Base-by-base conservation (phyloP, 2,797 vertebrate genomes). In the Tapirus indicus region DNA sequence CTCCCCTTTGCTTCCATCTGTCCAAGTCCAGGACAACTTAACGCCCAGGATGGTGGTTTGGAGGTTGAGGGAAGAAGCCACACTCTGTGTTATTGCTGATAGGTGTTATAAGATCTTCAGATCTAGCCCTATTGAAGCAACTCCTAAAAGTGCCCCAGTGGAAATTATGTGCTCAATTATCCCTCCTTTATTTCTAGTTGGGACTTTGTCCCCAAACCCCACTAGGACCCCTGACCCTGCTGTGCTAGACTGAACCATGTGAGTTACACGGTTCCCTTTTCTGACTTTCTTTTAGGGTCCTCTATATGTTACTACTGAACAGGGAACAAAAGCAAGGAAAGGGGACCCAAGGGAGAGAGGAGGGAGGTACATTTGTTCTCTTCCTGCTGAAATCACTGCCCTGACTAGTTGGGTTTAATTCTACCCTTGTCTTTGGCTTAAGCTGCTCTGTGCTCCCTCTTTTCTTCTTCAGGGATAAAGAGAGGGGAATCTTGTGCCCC, bases 401-500 rank as follows among this genome's bases (percentile, higher is more conserved):
- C 25, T 77, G 25, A 92, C 20, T 72, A 41, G 64, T 41, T 82
- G 56, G 38, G 14, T 54, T 88, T 88, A 97, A 68, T 60, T 83
- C 66, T 72, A 10, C 75, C 13, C 52, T 91, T 95, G 21, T 88
- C 62, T 94, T 89, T 92, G 60, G n/a, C 41, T 86, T 95, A 88
- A 64, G 66, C 35, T 88, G 6, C 29, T 80, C 47, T 77, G 10
- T 87, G 29, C 6, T 85, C 32, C 79, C 29, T 95, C 72, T 90
- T 49, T 94, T 97, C 71, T 94, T 94, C 72, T 94, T 23, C 25
- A 82, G 49, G 18, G 69, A 64, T 88, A 74, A 95, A 88, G n/a
- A 84, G 16, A 78, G 35, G 41, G 47, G n/a, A 52, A 41, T 41
- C 14, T 69, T 41, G 3, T 88, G 9, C 29, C 52, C 10, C 29